These are phyloP conservation scores for Drosophila percnosoma DNA, from an alignment of 2,888 invertebrate genomes.

Conservation along the genomic window DNA sequence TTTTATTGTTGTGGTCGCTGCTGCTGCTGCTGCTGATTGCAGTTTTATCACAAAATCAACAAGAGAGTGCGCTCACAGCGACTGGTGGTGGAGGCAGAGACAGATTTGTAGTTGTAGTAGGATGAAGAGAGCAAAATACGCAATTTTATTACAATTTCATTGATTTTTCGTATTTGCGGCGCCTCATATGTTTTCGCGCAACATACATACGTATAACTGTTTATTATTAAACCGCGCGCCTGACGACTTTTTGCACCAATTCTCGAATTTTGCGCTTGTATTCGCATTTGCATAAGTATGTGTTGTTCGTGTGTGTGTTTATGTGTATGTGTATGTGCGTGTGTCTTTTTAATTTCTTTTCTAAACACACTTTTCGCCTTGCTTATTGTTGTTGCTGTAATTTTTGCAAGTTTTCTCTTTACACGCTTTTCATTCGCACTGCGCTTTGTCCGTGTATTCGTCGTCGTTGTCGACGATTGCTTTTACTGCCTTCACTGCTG, in stretches of 20 bases:
- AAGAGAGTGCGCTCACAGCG: slow-evolving; percentile 57
- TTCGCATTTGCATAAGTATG: slow-evolving; percentile 52
- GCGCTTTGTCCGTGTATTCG: slow-evolving; percentile 73
- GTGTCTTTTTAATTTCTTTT: slow-evolving; percentile 80
- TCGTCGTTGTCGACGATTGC: slow-evolving; percentile 74
- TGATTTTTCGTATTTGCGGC: slow-evolving; percentile 78
- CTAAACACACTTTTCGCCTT: slow-evolving; percentile 78
- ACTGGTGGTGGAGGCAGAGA: slow-evolving; percentile 31
- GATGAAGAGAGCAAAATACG: slow-evolving; percentile 73
- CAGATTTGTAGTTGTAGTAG: slow-evolving; percentile 36
- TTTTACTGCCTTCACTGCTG: slow-evolving; percentile 72
- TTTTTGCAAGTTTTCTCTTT: slow-evolving; percentile 79
- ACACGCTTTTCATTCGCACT: slow-evolving; percentile 76
- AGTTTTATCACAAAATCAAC: slow-evolving; percentile 80
- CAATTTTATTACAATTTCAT: slow-evolving; percentile 79
- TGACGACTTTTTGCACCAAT: slow-evolving; percentile 71
- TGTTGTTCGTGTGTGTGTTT: slow-evolving; percentile 51
- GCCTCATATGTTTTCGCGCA: slow-evolving; percentile 74
- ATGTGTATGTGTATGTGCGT: slow-evolving; percentile 60
- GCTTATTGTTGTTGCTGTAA: slow-evolving; percentile 73
- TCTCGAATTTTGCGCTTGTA: slow-evolving; percentile 60
- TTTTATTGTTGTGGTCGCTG: slow-evolving; percentile 60
- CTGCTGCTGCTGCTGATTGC: slow-evolving; percentile 63
- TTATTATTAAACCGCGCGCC: slow-evolving; percentile 78
- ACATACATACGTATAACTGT: slow-evolving; percentile 76